A percentile compares a stretch with the other conserved stretches of the same genome.
These are phyloP conservation scores for Gasterosteus aculeatus DNA, from an alignment of 2,113 vertebrate genomes.

Conservation along the genomic window DNA sequence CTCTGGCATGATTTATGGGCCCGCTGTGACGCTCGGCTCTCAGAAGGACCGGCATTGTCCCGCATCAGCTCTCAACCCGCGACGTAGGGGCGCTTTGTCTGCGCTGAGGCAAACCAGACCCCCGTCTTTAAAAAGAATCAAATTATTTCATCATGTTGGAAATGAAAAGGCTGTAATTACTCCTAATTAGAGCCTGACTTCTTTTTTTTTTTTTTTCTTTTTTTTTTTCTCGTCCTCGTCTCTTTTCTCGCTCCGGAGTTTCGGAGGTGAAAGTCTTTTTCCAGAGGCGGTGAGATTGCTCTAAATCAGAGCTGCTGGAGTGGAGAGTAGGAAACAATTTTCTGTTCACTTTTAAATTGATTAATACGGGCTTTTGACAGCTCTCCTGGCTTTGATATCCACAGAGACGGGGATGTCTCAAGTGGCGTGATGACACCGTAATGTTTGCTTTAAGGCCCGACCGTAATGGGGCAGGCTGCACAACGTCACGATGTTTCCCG, in stretches of 20 bases:
- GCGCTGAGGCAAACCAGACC: conserved; percentile 97
- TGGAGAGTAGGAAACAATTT: conserved; percentile 95
- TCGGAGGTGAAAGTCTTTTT: conserved; percentile 83
- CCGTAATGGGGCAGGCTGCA: conserved; percentile 69
- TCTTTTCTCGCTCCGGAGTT: conserved; percentile 80
- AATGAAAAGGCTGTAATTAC: conserved; percentile 99
- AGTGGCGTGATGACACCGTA: conserved; percentile 80
- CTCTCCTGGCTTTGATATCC: conserved; percentile 88
- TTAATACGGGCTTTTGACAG: conserved; percentile 93
- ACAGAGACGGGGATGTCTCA: conserved; percentile 77
- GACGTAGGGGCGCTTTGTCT: conserved; percentile 94
- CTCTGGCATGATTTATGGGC: conserved; percentile 92
- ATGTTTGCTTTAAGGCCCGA: conserved; percentile 80
- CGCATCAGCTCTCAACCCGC: conserved; percentile 88
- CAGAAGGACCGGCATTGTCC: conserved; percentile 94
- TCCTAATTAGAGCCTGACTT: conserved; percentile 97
- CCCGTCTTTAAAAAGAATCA: conserved; percentile 97
- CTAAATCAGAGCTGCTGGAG: conserved; percentile 89
- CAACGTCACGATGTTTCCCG: conserved; percentile 67
- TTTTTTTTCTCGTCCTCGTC: conserved; percentile 67
- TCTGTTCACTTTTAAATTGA: conserved; percentile 93
- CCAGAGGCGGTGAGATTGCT: conserved; percentile 89
- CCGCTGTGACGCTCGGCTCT: conserved; percentile 81
- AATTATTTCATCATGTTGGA: conserved; percentile 99
- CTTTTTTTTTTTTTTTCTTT: conserved; percentile 75